Evolutionary conservation across 2,113 vertebrate genomes (phyloP), one percentile per base, ranked within the genome.

Genomic region (Butastur rufipennis): DNA sequence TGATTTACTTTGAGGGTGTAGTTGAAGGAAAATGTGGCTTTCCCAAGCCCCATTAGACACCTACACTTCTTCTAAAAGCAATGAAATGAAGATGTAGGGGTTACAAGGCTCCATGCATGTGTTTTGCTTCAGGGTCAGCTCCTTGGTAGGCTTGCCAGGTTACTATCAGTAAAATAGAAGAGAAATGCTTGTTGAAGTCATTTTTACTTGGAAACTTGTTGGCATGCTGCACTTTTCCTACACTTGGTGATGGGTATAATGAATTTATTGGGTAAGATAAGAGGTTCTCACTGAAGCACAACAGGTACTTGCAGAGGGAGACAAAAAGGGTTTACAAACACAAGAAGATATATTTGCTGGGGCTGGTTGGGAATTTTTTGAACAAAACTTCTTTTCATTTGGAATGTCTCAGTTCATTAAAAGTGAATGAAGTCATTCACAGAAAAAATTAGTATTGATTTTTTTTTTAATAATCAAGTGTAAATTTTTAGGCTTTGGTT

Each of bases 1-100:
- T 93, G 87, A 95, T 94, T 95, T 95, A 96, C 93, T 97, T 97
- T 86, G 77, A 81, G 79, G 70, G 83, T 93, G 91, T 84, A 90
- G 63, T 11, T 92, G 94, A 93, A 94, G 79, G 83, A 89, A 94
- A 92, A 85, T 20, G 59, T 81, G 80, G 40, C 56, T 91, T 97
- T 90, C 56, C 74, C 84, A 93, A 93, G 71, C 85, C 65, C 74
- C 52, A 63, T 96, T 91, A 93, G 82, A 90, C 92, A 94, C 81
- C 55, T 66, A 61, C 66, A 27, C 43, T 82, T 67, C 68, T 82
- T 65, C 66, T 86, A 62, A 82, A 92, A 94, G 31, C 47, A 78
- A 66, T 62, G 43, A 96, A 94, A 86, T 74, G 20, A 95, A 81
- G 81, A 66, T 62, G 90, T 95, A 53, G 65, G 47, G 77, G 65